Conservation (phyloP, 2,113 vertebrate genomes). For the Emydocephalus ijimae region DNA sequence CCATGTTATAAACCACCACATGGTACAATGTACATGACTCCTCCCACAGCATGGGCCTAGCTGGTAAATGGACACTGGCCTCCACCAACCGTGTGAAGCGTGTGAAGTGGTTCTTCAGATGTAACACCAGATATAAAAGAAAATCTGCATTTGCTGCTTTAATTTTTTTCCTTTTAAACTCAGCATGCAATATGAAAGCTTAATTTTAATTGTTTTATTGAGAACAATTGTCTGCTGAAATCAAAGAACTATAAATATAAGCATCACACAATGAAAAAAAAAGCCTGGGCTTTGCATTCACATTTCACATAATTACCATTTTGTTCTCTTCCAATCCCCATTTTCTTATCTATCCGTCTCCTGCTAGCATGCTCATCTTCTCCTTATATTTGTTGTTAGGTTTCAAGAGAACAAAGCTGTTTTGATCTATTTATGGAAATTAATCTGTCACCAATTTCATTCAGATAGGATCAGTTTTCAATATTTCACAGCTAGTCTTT, state of each 20-base stretch:
- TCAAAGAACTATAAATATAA: not conserved
- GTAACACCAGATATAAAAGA: not conserved
- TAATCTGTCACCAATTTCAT: slow-evolving; percentile 45
- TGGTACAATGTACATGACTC: not conserved
- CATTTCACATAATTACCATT: slow-evolving; percentile 13
- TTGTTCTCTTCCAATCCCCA: slow-evolving; percentile 13
- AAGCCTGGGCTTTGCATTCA: not conserved
- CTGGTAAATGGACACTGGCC: not conserved
- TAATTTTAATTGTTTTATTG: slow-evolving; percentile 24
- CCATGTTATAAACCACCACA: not conserved
- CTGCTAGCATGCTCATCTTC: slow-evolving; percentile 48
- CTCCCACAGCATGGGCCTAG: not conserved
- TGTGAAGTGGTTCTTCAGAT: not conserved
- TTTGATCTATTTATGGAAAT: slow-evolving; percentile 61
- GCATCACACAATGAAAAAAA: not conserved
- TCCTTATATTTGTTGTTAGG: slow-evolving; percentile 54
- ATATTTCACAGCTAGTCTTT: slow-evolving; percentile 31
- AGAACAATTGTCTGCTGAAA: slow-evolving; percentile 1
- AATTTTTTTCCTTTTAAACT: not conserved
- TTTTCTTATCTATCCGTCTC: slow-evolving; percentile 49
- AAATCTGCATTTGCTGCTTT: not conserved
- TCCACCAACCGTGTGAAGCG: not conserved
- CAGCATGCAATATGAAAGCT: not conserved
- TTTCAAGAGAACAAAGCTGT: slow-evolving; percentile 53
- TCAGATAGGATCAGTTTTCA: slow-evolving; percentile 24